Conservation (phyloP, 2,888 invertebrate genomes). For the Lymantria dispar region DNA sequence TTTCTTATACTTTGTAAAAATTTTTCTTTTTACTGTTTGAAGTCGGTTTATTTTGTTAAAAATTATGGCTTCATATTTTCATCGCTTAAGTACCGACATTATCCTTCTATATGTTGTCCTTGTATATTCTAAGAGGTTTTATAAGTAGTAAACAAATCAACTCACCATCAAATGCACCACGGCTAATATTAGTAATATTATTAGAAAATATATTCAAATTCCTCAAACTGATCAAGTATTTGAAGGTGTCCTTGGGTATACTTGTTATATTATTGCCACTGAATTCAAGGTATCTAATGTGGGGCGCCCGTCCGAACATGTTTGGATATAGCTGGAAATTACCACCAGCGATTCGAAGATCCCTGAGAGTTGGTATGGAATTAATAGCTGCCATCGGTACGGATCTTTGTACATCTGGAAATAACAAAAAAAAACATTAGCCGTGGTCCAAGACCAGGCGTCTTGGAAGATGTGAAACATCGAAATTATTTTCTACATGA, state of each 20-base stretch:
- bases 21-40: too few relatives aligned
- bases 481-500: too few relatives aligned
- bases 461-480: too few relatives aligned
- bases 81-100: too few relatives aligned
- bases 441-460: too few relatives aligned
- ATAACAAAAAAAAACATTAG: too few relatives aligned
- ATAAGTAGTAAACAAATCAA: too few relatives aligned
- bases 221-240: slow-evolving; percentile 18
- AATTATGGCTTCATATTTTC: too few relatives aligned
- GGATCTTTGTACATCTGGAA: slow-evolving; percentile 9
- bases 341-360: slow-evolving; percentile 18
- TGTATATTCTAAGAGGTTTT: too few relatives aligned
- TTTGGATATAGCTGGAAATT: slow-evolving; percentile 7
- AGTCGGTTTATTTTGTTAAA: too few relatives aligned
- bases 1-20: too few relatives aligned
- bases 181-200: slow-evolving; percentile 16
- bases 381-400: slow-evolving; percentile 9
- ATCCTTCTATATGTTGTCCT: too few relatives aligned
- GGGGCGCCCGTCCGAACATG: slow-evolving; percentile 5
- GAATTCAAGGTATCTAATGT: slow-evolving; percentile 15
- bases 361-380: slow-evolving; percentile 18
- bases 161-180: slow-evolving; percentile 23
- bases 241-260: slow-evolving; percentile 26
- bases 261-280: slow-evolving; percentile 2
- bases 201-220: slow-evolving; percentile 32